Percentiles rank a stretch among this genome's conserved stretches.
phyloP scores from a whole-genome alignment of 2,888 invertebrate species.

The Eupithecia centaureata region DNA sequence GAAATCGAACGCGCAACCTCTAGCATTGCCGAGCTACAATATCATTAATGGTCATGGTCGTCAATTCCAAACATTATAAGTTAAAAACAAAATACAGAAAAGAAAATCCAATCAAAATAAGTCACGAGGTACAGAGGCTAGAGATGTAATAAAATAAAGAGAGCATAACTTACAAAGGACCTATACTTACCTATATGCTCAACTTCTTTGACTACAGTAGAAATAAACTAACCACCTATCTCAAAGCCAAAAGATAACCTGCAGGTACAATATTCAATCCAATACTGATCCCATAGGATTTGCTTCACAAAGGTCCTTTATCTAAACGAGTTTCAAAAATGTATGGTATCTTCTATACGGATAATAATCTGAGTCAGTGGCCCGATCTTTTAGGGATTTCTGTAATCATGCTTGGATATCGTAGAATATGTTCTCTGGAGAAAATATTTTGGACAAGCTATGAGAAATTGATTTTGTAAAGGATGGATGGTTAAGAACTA shows the following conservation, averaged over 20 bases:
- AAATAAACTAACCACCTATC: conserved; percentile 18
- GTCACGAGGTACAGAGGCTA: no score
- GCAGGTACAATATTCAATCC: conserved; percentile 37
- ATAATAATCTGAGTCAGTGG: conserved; percentile 48
- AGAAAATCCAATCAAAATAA: no score
- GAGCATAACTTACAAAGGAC: no score
- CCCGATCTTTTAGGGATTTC: conserved; percentile 33
- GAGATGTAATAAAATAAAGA: no score
- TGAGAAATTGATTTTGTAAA: not conserved
- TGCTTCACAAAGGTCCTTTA: conserved; percentile 49
- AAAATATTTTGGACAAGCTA: conserved; percentile 1
- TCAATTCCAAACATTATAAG: no score
- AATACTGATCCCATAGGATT: conserved; percentile 48
- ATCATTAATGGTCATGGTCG: no score
- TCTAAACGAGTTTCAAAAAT: conserved; percentile 53
- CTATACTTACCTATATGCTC: no score
- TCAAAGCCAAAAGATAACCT: conserved; percentile 28
- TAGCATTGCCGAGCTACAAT: no score
- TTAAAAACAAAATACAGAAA: no score
- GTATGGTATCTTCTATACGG: conserved; percentile 41
- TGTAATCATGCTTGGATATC: conserved; percentile 10
- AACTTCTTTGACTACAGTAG: conserved; percentile 10
- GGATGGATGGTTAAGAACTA: not conserved
- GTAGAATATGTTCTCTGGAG: conserved; percentile 8
- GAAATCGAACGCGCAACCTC: no score